A percentile compares a stretch with the other conserved stretches of the same genome.
phyloP scores from a whole-genome alignment of 1,140 invertebrate genomes.

The Adoxophyes honmai region DNA sequence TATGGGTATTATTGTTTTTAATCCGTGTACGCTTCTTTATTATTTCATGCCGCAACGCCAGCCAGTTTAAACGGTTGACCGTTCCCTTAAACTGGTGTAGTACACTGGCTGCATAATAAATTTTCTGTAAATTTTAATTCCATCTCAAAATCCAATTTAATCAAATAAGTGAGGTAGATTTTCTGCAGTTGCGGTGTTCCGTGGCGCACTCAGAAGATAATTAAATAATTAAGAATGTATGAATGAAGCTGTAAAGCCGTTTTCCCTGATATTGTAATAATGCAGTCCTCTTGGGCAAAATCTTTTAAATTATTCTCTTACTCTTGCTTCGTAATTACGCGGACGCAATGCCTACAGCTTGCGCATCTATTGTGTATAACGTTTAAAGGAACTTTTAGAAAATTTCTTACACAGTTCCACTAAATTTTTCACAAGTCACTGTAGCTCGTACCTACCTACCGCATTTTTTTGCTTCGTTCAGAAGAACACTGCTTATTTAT shows the following conservation, averaged over 20 bases:
- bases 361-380: constrained; percentile 37
- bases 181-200: constrained; percentile 58
- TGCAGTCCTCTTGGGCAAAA: constrained; percentile 70
- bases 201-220: constrained; percentile 67
- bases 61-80: too few relatives aligned
- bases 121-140: constrained; percentile 19
- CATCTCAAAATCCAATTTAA: constrained; percentile 60
- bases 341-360: constrained; percentile 50
- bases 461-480: too few relatives aligned
- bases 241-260: constrained; percentile 70
- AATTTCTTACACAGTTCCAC: neutral
- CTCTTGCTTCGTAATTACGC: constrained; percentile 58
- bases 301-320: constrained; percentile 74
- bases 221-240: constrained; percentile 76
- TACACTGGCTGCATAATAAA: neutral
- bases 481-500: too few relatives aligned
- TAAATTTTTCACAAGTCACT: neutral
- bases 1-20: too few relatives aligned
- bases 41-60: too few relatives aligned
- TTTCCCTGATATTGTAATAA: constrained; percentile 71
- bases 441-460: too few relatives aligned
- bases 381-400: neutral
- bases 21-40: too few relatives aligned
- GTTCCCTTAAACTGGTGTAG: too few relatives aligned
- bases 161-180: constrained; percentile 59